phyloP scores from a whole-genome alignment of 2,888 invertebrate genomes.

The Phrixothrix hirtus region DNA sequence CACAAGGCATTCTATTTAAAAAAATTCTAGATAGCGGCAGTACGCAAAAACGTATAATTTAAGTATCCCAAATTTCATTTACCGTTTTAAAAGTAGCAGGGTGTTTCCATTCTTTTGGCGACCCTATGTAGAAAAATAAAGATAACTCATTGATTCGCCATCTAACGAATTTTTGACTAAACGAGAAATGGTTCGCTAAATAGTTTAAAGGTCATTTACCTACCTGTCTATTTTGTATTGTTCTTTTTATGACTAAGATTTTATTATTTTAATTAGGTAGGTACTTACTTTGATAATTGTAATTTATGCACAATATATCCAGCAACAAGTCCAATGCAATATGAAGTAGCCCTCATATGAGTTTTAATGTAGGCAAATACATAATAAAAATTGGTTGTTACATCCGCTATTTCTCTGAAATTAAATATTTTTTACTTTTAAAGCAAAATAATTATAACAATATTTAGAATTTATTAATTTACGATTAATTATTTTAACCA shows the following conservation, averaged over 20 bases:
- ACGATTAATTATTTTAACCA: background rate
- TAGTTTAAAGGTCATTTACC: background rate
- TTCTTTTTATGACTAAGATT: background rate
- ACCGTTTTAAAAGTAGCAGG: no score
- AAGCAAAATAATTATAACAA: background rate
- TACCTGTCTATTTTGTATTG: background rate
- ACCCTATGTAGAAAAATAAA: background rate
- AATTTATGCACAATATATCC: constrained; percentile 69
- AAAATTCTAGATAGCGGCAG: no score
- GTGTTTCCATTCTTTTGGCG: no score
- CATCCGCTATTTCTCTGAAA: constrained; percentile 66
- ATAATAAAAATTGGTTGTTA: constrained; percentile 67
- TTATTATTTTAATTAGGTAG: background rate
- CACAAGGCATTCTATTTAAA: no score
- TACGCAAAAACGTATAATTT: no score
- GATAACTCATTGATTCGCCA: background rate
- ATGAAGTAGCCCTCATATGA: constrained; percentile 73
- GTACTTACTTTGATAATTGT: constrained; percentile 64
- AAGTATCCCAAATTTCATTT: no score
- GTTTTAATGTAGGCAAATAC: constrained; percentile 71
- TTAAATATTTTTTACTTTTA: no score
- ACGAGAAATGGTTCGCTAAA: no score
- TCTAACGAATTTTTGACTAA: no score
- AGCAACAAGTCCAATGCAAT: constrained; percentile 68
- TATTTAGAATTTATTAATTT: background rate